Evolutionary conservation across 1,140 invertebrate species (phyloP).

Genomic region (Anoplolepis gracilipes): DNA sequence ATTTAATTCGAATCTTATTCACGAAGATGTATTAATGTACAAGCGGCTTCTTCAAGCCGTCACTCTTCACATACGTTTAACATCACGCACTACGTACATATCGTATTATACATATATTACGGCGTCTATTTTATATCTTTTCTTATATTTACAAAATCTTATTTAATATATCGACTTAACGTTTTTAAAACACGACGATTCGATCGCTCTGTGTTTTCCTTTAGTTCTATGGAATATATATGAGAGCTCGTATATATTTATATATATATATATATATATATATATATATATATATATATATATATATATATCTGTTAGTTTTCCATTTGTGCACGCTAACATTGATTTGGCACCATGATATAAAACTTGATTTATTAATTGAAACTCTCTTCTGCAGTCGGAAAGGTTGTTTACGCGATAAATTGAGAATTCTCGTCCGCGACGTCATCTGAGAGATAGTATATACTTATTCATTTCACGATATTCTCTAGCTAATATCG

Average conservation of each 20-base stretch:
- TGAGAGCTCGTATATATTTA: background rate
- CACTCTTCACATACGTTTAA: slow-evolving; percentile 21
- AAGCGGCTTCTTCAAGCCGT: background rate
- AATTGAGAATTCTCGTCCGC: slow-evolving; percentile 10
- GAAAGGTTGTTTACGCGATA: background rate
- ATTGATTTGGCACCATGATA: slow-evolving; percentile 47
- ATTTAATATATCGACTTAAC: slow-evolving; percentile 35
- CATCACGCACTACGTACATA: slow-evolving; percentile 29
- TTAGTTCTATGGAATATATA: slow-evolving; percentile 27
- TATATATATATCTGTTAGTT: background rate
- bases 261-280: no score
- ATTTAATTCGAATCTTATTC: slow-evolving; percentile 41
- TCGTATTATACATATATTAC: slow-evolving; percentile 19
- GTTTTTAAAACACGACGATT: slow-evolving; percentile 21
- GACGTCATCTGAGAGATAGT: background rate
- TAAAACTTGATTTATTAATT: slow-evolving; percentile 42
- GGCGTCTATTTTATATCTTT: slow-evolving; percentile 9
- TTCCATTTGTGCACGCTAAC: background rate
- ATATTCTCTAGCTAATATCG: slow-evolving; percentile 11
- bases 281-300: no score
- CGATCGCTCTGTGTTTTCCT: background rate
- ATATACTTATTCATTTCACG: slow-evolving; percentile 5
- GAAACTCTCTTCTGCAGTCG: background rate
- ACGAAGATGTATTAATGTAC: slow-evolving; percentile 16
- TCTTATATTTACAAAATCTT: slow-evolving; percentile 50